Conservation (phyloP, 1,140 invertebrate genomes). For the Trinorchestia longiramus region DNA sequence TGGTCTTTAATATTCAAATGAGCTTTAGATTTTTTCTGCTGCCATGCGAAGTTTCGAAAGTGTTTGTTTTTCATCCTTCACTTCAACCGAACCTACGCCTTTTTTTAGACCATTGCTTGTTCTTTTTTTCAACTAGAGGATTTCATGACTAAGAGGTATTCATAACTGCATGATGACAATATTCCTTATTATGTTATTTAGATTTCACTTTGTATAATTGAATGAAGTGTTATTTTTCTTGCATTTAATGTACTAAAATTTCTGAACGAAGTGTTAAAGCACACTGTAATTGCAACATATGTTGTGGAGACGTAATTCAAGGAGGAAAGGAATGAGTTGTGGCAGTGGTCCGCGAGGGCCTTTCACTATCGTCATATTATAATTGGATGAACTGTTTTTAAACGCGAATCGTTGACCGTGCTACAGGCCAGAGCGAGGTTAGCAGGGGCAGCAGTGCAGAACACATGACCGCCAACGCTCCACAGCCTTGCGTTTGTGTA, state of each 20-base stretch:
- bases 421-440: neutral
- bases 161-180: neutral
- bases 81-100: neutral
- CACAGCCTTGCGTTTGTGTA: neutral
- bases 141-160: neutral
- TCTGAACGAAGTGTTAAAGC: neutral
- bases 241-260: neutral
- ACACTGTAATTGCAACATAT: neutral
- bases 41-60: neutral
- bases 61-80: neutral
- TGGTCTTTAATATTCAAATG: neutral
- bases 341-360: neutral
- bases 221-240: neutral
- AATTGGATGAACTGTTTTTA: neutral
- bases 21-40: neutral
- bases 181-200: neutral
- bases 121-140: neutral
- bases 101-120: neutral
- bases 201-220: neutral
- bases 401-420: neutral
- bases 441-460: constrained; percentile 30
- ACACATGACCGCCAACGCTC: neutral
- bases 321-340: neutral
- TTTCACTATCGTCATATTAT: neutral
- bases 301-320: neutral